phyloP scores from a whole-genome alignment of 35 echinoderm and acorn worm genomes.

The Strongylocentrotus purpuratus region DNA sequence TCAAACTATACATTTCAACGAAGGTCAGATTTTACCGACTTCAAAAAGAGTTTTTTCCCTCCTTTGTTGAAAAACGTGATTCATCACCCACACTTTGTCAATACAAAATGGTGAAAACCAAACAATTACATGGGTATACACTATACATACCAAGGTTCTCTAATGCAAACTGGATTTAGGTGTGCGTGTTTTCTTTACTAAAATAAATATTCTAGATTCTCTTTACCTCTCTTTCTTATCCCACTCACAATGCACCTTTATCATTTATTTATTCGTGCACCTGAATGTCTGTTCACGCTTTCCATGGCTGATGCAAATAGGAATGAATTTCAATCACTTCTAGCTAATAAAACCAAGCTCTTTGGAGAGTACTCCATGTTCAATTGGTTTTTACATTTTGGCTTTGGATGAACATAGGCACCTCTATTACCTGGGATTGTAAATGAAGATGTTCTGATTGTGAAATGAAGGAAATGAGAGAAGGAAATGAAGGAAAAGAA shows the following conservation, averaged over 20 bases:
- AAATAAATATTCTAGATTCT: background rate
- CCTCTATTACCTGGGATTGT: background rate
- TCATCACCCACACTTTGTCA: background rate
- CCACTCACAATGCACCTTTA: background rate
- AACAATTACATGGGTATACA: background rate
- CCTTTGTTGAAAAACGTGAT: background rate
- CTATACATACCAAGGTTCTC: background rate
- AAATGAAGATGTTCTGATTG: background rate
- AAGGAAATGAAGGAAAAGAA: no score
- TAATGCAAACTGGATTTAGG: background rate
- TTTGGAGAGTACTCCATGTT: background rate
- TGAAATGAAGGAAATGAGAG: background rate
- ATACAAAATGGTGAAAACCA: background rate
- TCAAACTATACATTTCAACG: background rate
- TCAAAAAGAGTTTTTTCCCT: background rate
- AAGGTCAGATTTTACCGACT: background rate
- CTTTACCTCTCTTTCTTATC: background rate
- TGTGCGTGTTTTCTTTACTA: background rate
- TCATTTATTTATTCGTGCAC: background rate
- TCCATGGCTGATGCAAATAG: background rate
- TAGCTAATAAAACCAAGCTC: background rate
- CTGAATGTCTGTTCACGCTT: background rate
- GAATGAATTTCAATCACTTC: background rate
- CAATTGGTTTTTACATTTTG: background rate
- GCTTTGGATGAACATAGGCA: background rate